Percentiles rank a stretch among this genome's conserved stretches.
Evolutionary conservation across 2,113 vertebrate genomes (phyloP).

Genomic region (Syngnathus floridae): DNA sequence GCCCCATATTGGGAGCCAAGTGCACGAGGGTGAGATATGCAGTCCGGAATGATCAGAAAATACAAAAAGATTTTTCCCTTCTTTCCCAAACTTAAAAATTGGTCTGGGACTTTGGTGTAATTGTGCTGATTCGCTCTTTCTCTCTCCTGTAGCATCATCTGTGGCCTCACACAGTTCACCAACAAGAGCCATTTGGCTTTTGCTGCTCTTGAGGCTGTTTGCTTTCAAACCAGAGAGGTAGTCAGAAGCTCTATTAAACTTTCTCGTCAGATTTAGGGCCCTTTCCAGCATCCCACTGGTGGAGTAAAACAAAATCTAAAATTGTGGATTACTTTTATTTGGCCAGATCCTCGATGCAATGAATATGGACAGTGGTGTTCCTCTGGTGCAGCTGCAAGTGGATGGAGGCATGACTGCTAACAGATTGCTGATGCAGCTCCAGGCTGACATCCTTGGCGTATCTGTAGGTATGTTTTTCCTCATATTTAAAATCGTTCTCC

Average conservation of each 20-base stretch:
- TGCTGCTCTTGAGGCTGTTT: slow-evolving; percentile 95
- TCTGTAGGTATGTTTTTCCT: slow-evolving; percentile 77
- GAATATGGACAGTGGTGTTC: slow-evolving; percentile 90
- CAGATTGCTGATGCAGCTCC: slow-evolving; percentile 91
- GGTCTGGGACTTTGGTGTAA: not conserved
- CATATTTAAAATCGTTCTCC: not conserved
- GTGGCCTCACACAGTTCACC: slow-evolving; percentile 97
- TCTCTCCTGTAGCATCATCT: slow-evolving; percentile 82
- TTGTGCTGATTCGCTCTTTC: not conserved
- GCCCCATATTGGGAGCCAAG: slow-evolving; percentile 98
- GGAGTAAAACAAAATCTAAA: no score
- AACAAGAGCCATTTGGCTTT: slow-evolving; percentile 95
- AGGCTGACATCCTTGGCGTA: slow-evolving; percentile 92
- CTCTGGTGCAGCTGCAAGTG: slow-evolving; percentile 77
- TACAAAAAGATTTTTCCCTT: not conserved
- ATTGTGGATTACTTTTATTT: no score
- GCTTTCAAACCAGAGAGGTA: slow-evolving; percentile 98
- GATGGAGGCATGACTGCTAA: slow-evolving; percentile 94
- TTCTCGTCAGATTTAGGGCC: not conserved
- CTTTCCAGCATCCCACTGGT: not conserved
- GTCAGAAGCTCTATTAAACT: not conserved
- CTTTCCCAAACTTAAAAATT: not conserved
- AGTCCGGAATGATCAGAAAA: not conserved
- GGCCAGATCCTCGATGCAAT: slow-evolving; percentile 91
- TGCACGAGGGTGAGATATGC: slow-evolving; percentile 83